Evolutionary conservation across 1,140 invertebrate species (phyloP).

Genomic region (Pogonus chalceus): DNA sequence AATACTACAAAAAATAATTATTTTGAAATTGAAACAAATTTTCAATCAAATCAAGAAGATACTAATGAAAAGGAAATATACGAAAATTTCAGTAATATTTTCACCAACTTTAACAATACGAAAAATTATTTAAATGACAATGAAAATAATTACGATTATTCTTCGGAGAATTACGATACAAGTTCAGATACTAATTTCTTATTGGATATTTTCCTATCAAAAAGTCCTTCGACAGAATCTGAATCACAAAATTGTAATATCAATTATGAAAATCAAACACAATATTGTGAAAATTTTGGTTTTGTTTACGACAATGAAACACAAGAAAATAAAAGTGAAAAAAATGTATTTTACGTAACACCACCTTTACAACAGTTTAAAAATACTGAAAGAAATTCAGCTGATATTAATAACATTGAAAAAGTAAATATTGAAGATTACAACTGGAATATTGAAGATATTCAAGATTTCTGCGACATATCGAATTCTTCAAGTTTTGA

Average conservation of each 20-base stretch:
- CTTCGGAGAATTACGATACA: neutral
- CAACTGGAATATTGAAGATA: too few relatives aligned
- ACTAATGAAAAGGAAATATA: neutral
- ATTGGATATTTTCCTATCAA: neutral
- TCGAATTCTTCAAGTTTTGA: conserved; percentile 23
- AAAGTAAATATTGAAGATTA: too few relatives aligned
- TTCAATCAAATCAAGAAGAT: too few relatives aligned
- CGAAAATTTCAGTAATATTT: neutral
- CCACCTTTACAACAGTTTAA: neutral
- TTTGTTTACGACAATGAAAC: neutral
- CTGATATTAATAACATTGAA: too few relatives aligned
- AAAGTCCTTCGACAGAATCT: neutral
- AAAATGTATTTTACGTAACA: neutral
- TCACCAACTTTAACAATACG: neutral
- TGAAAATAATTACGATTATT: too few relatives aligned
- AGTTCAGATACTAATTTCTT: neutral
- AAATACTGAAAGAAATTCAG: neutral
- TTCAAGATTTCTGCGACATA: conserved; percentile 20
- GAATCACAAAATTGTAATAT: too few relatives aligned
- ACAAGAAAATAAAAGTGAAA: neutral
- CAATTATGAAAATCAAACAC: too few relatives aligned
- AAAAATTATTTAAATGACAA: neutral
- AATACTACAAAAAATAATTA: neutral
- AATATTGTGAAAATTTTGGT: neutral
- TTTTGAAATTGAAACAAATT: too few relatives aligned